These are phyloP conservation scores for Cassiopea andromeda DNA, from an alignment of 30 jellyfish, hydroid and myxozoan species.

Conservation along the genomic window DNA sequence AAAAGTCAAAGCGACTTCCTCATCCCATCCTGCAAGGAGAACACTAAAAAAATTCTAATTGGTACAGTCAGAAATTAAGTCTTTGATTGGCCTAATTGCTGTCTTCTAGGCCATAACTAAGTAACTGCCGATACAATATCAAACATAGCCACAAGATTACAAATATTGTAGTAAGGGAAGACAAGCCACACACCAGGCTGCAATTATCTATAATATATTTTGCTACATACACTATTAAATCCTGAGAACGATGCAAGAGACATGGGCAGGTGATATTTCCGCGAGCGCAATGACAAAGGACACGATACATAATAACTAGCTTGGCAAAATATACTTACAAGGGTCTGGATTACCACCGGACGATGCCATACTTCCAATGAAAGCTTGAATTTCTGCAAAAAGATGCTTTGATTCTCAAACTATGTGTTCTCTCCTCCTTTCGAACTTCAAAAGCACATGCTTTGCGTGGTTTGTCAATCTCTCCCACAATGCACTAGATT, in stretches of 20 bases:
- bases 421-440: neutral
- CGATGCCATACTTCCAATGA: neutral
- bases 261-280: neutral
- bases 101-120: no score
- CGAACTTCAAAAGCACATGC: neutral
- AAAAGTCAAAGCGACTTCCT: no score
- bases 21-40: no score
- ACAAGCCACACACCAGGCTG: neutral
- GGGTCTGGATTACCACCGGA: constrained; percentile 35
- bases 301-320: neutral
- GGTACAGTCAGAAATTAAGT: no score
- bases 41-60: no score
- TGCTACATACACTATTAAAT: neutral
- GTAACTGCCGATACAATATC: no score
- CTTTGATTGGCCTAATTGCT: no score
- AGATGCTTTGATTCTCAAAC: neutral
- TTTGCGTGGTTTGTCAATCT: neutral
- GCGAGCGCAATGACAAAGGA: neutral
- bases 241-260: neutral
- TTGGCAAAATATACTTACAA: neutral
- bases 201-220: no score
- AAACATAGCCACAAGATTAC: no score
- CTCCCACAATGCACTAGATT: neutral
- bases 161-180: neutral
- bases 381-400: neutral